A percentile compares a stretch with the other conserved stretches of the same genome.
phyloP scores from a whole-genome alignment of 2,797 vertebrate species.

The Notolepis coatsorum region DNA sequence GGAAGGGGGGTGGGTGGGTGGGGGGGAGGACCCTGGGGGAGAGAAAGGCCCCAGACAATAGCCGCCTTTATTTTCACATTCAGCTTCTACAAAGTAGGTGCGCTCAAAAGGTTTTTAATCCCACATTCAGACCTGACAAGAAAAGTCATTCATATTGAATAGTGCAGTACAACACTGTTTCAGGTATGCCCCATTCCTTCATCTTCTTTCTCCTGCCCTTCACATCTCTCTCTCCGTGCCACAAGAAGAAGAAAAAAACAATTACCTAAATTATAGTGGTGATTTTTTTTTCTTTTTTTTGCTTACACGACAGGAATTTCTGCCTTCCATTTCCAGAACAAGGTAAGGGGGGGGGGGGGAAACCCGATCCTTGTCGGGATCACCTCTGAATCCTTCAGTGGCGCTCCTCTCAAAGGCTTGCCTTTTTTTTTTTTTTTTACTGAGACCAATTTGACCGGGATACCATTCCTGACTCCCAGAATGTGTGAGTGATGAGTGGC shows the following conservation, averaged over 20 bases:
- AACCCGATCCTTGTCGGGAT: constrained; percentile 64
- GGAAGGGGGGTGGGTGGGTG: constrained; percentile 26
- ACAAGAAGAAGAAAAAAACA: constrained; percentile 50
- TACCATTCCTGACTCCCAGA: constrained; percentile 50
- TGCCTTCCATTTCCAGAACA: constrained; percentile 31
- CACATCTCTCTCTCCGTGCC: constrained; percentile 17
- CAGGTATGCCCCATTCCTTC: constrained; percentile 65
- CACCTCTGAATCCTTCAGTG: constrained; percentile 49
- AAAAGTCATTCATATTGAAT: constrained; percentile 76
- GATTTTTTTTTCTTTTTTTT: constrained; percentile 34
- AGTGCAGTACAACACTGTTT: constrained; percentile 74
- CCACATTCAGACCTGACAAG: constrained; percentile 75
- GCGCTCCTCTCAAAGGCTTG: constrained; percentile 41
- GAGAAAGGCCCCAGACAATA: constrained; percentile 74
- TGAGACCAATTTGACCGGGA: constrained; percentile 45
- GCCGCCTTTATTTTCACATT: constrained; percentile 78
- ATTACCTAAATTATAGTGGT: constrained; percentile 53
- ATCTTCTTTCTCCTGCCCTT: constrained; percentile 27
- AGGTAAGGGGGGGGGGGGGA: too few relatives aligned
- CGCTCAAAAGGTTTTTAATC: constrained; percentile 79
- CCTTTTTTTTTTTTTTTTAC: constrained; percentile 46
- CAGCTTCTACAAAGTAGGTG: constrained; percentile 77
- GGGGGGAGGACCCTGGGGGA: constrained; percentile 16
- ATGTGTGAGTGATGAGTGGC: constrained; percentile 59
- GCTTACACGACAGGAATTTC: constrained; percentile 39